phyloP scores from a whole-genome alignment of 1,140 invertebrate genomes.

The Akabosia matsudoensis region DNA sequence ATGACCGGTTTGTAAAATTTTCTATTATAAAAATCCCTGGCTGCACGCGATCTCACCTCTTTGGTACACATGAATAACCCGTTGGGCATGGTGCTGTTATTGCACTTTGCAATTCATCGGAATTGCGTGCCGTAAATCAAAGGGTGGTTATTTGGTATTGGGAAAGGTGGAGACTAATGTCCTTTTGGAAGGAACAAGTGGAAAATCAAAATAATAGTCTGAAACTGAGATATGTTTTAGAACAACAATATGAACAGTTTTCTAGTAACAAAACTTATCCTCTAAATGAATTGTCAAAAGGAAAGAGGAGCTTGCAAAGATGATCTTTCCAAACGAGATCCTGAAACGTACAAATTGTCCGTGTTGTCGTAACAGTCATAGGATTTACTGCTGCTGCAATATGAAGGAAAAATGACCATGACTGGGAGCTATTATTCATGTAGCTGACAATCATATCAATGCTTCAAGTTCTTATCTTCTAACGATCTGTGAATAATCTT shows the following conservation, averaged over 20 bases:
- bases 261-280: too few species aligned
- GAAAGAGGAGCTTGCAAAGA: too few species aligned
- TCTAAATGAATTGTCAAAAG: too few species aligned
- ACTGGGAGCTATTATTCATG: constrained; percentile 1
- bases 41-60: not conserved
- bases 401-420: too few species aligned
- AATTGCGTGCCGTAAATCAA: not conserved
- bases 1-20: not conserved
- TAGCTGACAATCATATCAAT: not conserved
- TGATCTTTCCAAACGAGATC: too few species aligned
- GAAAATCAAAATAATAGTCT: not conserved
- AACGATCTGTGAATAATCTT: not conserved
- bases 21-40: not conserved
- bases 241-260: too few species aligned
- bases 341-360: too few species aligned
- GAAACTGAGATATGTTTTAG: too few species aligned
- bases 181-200: not conserved
- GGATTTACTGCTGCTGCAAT: not conserved
- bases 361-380: too few species aligned
- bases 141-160: not conserved
- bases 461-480: not conserved
- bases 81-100: not conserved
- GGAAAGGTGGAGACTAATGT: not conserved
- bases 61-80: not conserved
- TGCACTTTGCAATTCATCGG: not conserved